These are phyloP conservation scores for Chromis chromis DNA, from an alignment of 2,797 vertebrate genomes.

Conservation along the genomic window DNA sequence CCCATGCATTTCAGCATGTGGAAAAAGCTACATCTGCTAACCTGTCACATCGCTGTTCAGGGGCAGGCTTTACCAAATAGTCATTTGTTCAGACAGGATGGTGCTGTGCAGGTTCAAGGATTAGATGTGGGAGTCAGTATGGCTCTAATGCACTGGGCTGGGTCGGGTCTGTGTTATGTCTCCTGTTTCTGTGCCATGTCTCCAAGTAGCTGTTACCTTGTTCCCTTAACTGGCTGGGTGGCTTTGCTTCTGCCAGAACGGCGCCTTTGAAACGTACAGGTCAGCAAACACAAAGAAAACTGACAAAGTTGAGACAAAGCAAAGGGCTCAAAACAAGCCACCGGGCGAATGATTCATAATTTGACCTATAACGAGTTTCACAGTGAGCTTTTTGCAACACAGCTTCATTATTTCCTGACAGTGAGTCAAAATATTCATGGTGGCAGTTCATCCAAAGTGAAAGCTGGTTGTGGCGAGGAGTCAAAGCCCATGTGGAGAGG, in stretches of 20 bases:
- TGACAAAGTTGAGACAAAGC: constrained; percentile 40
- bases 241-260: constrained; percentile 52
- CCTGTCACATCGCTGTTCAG: constrained; percentile 3
- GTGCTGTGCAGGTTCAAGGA: constrained; percentile 21
- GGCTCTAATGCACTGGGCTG: constrained; percentile 39
- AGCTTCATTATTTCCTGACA: constrained; percentile 51
- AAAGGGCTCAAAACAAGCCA: constrained; percentile 39
- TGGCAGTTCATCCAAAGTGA: constrained; percentile 68
- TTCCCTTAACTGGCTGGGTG: constrained; percentile 66
- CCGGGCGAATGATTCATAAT: constrained; percentile 20
- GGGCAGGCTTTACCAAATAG: neutral
- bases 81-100: constrained; percentile 20
- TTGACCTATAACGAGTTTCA: constrained; percentile 40
- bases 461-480: constrained; percentile 42
- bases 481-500: constrained; percentile 57
- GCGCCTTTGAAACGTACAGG: constrained; percentile 35
- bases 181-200: constrained; percentile 53
- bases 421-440: constrained; percentile 53
- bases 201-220: constrained; percentile 62
- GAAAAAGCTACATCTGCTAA: constrained; percentile 1
- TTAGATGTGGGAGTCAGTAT: constrained; percentile 18
- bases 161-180: constrained; percentile 54
- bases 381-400: constrained; percentile 29
- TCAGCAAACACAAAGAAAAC: constrained; percentile 26
- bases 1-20: neutral